Evolutionary conservation across 92 coral and sea anemone genomes (phyloP), one percentile per base, ranked within the genome.

Genomic region (Siderastrea radians): DNA sequence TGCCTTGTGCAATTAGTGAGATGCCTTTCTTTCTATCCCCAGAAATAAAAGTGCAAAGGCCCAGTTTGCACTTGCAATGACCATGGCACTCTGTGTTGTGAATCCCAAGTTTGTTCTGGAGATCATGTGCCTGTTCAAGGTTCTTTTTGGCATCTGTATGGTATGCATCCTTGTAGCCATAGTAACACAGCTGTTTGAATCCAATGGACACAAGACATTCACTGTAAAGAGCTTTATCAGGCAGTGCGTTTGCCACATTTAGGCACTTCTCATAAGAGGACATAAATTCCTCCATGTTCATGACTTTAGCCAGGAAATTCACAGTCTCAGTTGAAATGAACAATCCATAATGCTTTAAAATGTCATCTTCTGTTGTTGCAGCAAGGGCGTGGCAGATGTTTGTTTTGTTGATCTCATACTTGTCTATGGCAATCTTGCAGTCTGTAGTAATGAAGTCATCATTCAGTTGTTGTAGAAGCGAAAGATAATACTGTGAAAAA

Each of bases 1-100:
- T 93, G 5, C 89, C 98, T 72, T 88, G 82, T 9, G 84, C 90
- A 49, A 95, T 90, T 43, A 90, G 52, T 1, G 78, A 84, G 76
- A 92, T 82, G 50, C 96, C 98, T 19, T 49, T 72, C 70, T 88
- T 88, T 6, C n/a, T 78, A 44, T 93, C 86, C 17, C 91, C 96
- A 52, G 86, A 54, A 49, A 70, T 44, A n/a, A 90, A 91, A 13
- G 47, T 63, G 51, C 98, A 93, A 81, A 95, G 81, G 3, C 98
- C 98, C 69, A 95, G 92, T 89, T 95, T 95, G 79, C 98, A 90
- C 66, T 87, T 50, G 61, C 96, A 93, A 52, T 95, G 96, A 48
- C 96, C 98, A 65, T 74, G 58, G 17, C 88, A 91, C 72, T 93
- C 96, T 15, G 85, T 65, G 57, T 87, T 84, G 14, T 55, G 19